These are phyloP conservation scores for Cyclophora punctaria DNA, from an alignment of 2,888 invertebrate species.

Conservation along the genomic window DNA sequence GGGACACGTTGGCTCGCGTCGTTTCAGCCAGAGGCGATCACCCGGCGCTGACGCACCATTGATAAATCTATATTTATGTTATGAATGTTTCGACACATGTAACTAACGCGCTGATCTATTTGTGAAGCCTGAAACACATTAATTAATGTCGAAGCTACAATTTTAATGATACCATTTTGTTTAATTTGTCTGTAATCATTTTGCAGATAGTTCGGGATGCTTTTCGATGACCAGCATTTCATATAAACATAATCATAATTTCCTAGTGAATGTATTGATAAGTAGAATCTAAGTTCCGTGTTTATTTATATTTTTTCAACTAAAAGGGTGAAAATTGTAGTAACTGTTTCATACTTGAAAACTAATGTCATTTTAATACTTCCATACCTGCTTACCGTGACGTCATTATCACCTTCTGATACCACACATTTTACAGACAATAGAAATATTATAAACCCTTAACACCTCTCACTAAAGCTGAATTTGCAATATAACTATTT, in stretches of 20 bases:
- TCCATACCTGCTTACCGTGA: constrained; percentile 53
- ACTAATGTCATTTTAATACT: constrained; percentile 72
- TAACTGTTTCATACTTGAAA: constrained; percentile 50
- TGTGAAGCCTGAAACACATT: constrained; percentile 4
- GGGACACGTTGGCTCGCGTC: not conserved
- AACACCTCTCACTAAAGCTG: constrained; percentile 15
- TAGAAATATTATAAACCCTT: not conserved
- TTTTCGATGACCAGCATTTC: too few species aligned
- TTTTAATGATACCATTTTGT: not conserved
- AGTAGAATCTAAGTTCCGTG: not conserved
- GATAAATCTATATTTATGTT: not conserved
- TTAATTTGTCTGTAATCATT: too few species aligned
- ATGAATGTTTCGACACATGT: not conserved
- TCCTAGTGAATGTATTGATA: too few species aligned
- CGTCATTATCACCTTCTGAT: constrained; percentile 55
- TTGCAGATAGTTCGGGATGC: too few species aligned
- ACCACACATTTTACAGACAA: constrained; percentile 11
- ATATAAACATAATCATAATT: too few species aligned
- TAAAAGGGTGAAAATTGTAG: constrained; percentile 54
- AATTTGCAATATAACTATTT: constrained; percentile 10
- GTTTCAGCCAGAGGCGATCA: too few species aligned
- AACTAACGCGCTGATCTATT: not conserved
- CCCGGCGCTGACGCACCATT: not conserved
- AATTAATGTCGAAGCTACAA: constrained; percentile 1
- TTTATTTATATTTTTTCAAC: constrained; percentile 14